Evolutionary conservation across 2,113 vertebrate genomes (phyloP), one percentile per base, ranked within the genome.

Genomic region (human (Homo sapiens)): DNA sequence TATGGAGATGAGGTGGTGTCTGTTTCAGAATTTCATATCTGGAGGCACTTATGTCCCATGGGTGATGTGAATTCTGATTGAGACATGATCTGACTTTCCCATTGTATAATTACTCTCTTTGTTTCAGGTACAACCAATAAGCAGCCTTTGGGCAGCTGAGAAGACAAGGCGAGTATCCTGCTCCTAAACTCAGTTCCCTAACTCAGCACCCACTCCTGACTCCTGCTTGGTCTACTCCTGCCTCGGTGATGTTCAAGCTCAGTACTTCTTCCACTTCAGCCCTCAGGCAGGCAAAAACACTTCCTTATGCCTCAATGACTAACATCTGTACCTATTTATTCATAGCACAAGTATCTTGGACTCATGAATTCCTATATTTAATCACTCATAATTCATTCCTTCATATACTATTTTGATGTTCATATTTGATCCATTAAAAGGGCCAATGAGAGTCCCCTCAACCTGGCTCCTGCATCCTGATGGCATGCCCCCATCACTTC

Each of bases 101-200:
- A 2, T 50, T 4, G 9, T 18, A 2, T 40, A 9, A 22, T 70
- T 23, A 35, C 10, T 20, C 25, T 52, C 85, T 50, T 30, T 38
- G 57, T 8, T 23, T 81, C 45, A 6, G 43, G 81, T n/a, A 13
- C 12, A 55, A 27, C 73, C 23, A 48, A 30, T 1, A 25, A 59
- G 23, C 3, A 13, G n/a, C 32, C 38, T 5, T 2, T 5, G 5
- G 22, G 32, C 38, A 91, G 14, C n/a, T 0, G 3, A 11, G 4
- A 3, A 35, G 9, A 14, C 27, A 0, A n/a, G 35, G 68, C 3
- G 1, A 14, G 5, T 0, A 17, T 10, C 9, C 20, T 0, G 0
- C 50, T n/a, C 11, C 11, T 35, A 14, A 0, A 32, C 2, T 0
- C 8, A 20, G 5, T 70, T 23, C 14, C 20, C 57, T 75, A 30